These are phyloP conservation scores for Ascidia mentula DNA, from an alignment of 23 tunicate genomes.

Conservation along the genomic window DNA sequence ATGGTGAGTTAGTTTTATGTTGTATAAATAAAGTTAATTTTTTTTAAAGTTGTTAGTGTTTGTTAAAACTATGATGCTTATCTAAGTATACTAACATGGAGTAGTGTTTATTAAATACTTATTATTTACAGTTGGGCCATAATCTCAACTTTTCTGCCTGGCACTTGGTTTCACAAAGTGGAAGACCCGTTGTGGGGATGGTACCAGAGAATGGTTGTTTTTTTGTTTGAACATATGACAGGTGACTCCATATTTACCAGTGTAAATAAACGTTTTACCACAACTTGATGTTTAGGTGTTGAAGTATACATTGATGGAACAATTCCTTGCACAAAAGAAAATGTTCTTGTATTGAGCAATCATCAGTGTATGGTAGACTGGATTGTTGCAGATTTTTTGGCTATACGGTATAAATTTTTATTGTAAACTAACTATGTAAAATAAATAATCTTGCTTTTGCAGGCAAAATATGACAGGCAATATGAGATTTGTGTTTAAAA, in stretches of 20 bases:
- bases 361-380: conserved; percentile 76
- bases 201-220: conserved; percentile 72
- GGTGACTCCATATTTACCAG: conserved; percentile 16
- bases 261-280: neutral
- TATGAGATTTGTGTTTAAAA: conserved; percentile 79
- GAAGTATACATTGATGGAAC: conserved; percentile 58
- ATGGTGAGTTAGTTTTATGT: neutral
- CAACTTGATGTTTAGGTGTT: conserved; percentile 36
- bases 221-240: conserved; percentile 55
- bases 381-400: conserved; percentile 82
- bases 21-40: neutral
- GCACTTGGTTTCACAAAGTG: conserved; percentile 46
- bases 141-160: conserved; percentile 47
- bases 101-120: no score
- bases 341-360: conserved; percentile 60
- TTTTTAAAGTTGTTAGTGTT: neutral
- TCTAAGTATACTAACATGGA: neutral
- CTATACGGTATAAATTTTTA: conserved; percentile 35
- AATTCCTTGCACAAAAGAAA: conserved; percentile 59
- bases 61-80: neutral
- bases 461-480: conserved; percentile 72
- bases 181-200: conserved; percentile 85
- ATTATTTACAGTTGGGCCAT: conserved; percentile 61
- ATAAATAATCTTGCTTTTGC: neutral
- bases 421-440: neutral